Percentiles rank a stretch among this genome's conserved stretches.
These are phyloP conservation scores for Gasterosteus aculeatus DNA, from an alignment of 2,113 vertebrate genomes.

Conservation along the genomic window DNA sequence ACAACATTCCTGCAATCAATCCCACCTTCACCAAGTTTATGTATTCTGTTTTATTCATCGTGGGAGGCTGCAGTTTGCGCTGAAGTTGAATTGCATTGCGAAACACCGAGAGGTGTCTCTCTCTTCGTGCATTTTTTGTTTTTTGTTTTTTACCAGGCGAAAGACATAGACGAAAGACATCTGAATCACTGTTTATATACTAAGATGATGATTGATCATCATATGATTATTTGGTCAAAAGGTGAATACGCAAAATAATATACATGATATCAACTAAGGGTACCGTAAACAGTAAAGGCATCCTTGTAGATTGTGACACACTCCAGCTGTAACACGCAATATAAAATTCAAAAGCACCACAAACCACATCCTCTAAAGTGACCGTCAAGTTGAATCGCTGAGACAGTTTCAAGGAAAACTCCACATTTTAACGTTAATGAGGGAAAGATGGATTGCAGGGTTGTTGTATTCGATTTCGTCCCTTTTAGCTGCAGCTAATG, in stretches of 20 bases:
- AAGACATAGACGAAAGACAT: not conserved
- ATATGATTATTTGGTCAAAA: conserved; percentile 11
- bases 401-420: not conserved
- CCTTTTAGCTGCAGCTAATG: not conserved
- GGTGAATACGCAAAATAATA: not conserved
- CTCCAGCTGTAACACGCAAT: not conserved
- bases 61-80: conserved; percentile 4
- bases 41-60: not conserved
- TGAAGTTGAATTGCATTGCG: not conserved
- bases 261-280: not conserved
- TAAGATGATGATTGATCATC: not conserved
- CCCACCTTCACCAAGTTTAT: not conserved
- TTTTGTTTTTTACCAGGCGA: not conserved
- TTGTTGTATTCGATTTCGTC: not conserved
- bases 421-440: not conserved
- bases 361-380: not conserved
- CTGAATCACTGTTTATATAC: not conserved
- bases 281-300: not conserved
- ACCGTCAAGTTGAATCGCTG: not conserved
- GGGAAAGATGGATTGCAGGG: not conserved
- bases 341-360: not conserved
- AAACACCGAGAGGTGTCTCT: not conserved
- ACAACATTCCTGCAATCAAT: not conserved
- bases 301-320: not conserved
- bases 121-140: not conserved